Base-by-base conservation (phyloP, 1,140 invertebrate genomes). In the Rhopalosiphum padi region DNA sequence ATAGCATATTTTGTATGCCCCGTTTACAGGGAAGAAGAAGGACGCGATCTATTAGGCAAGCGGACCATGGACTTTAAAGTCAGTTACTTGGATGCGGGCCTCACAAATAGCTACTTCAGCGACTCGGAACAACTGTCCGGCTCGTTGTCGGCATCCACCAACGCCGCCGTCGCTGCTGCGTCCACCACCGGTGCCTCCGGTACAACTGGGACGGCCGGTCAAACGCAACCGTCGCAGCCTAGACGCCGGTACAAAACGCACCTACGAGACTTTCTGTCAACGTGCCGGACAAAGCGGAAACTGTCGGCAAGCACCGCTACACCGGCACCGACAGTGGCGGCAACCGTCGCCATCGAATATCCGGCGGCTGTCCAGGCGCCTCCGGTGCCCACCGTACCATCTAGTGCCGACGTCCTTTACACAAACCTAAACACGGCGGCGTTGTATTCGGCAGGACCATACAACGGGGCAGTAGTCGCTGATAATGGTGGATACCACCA, bases 11-110 rank as follows among this genome's bases (percentile, higher is more conserved):
- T 86, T 86, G 30, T 41, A 8, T 30, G 35, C 21, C 22, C 21
- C 23, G 35, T 53, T n/a, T 37, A 91, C 96, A 99, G 98, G 97
- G 99, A 99, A 95, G 99, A 99, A 96, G 99, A 99, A 96, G 99
- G 99, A 25, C 97, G 98, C 93, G 99, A 99, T 96, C 95, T 99
- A 55, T 96, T 99, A 21, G 98, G 98, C 18, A 99, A 99, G 95
- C 97, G 99, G 93, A 99, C 99, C 1, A 99, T 99, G 98, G 99
- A 99, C 95, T 99, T 99, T 95, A 99, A 99, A 96, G 98, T 99
- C 37, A 99, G 98, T 94, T 99, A 99, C 95, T 96, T 99, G 94
- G 98, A 99, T 95, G 98, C 98, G 0, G 98, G 98, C 4, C 96
- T 99, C 87, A 98, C 98, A 3, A 98, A 97, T 94, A 97, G 97